Base-by-base conservation (phyloP, 1,140 invertebrate species). In the Drosophila mojavensis region DNA sequence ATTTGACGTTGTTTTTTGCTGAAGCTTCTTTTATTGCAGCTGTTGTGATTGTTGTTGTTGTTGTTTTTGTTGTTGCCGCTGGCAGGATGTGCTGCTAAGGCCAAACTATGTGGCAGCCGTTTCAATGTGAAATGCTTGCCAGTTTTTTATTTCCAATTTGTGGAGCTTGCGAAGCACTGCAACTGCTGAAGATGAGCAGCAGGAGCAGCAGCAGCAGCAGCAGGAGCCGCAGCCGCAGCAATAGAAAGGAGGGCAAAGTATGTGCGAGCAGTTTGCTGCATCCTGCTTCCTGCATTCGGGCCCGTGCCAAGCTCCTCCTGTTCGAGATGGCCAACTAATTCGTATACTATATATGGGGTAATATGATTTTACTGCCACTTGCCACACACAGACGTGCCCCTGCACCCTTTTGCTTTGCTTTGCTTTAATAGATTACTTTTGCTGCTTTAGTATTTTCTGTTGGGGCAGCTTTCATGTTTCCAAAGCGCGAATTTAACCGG, bases 401-500 rank as follows among this genome's bases (percentile, higher is more conserved):
- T n/a, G 10, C 26, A n/a, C 20, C 2, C 47, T 33, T 11, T 64
- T 43, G n/a, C 56, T 59, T 59, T 39, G 43, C 71, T 66, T 59
- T 39, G 43, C 71, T 66, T 47, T 26, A 48, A 48, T 67, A 82
- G 79, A 83, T 86, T 86, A 79, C 69, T 68, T 79, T 81, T 69
- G 62, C 68, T 64, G 65, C 58, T 77, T 72, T 69, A 60, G 72
- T 64, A 75, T 61, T 75, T 67, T 53, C 58, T 78, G 55, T 51
- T 63, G 66, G 41, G 43, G 51, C 39, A 58, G 66, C 72, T 67
- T 88, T 72, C 73, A 79, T 88, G 79, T 88, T 83, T 78, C 63
- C 63, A 81, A 78, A 78, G 76, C 76, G 80, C 81, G 75, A 85
- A 36, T 76, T 86, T 69, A 86, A 64, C 60, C 70, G 26, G 47